Evolutionary conservation across 2,113 vertebrate genomes (phyloP).

Genomic region (Lycaon pictus): DNA sequence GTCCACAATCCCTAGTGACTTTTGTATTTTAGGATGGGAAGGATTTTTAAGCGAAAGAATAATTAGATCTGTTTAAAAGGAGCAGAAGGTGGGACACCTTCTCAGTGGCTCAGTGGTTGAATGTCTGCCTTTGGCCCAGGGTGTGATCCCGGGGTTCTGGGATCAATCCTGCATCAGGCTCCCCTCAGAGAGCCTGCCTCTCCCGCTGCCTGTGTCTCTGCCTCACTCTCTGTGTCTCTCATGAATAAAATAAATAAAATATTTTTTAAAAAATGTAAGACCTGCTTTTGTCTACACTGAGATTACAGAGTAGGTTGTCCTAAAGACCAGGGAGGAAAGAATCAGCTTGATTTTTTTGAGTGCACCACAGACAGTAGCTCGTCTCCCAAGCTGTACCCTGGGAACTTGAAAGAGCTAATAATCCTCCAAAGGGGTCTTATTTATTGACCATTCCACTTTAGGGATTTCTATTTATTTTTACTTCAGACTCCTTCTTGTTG

Average conservation of each 20-base stretch:
- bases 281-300: background rate
- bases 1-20: background rate
- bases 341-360: background rate
- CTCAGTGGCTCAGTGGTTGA: too few species aligned
- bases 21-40: background rate
- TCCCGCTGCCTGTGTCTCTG: too few species aligned
- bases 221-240: too few species aligned
- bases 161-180: too few species aligned
- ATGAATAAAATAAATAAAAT: too few species aligned
- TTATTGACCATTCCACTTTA: background rate
- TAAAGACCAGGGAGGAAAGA: background rate
- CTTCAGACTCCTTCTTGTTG: background rate
- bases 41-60: background rate
- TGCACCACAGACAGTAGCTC: background rate
- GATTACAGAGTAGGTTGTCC: background rate
- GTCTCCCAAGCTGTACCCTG: background rate
- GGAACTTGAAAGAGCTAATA: background rate
- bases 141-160: too few species aligned
- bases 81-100: background rate
- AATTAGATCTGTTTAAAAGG: background rate
- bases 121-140: too few species aligned
- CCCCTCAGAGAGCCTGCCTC: too few species aligned
- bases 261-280: too few species aligned
- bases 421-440: background rate
- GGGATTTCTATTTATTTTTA: slow-evolving; percentile 39